phyloP scores from a whole-genome alignment of 1,140 invertebrate species.

The Zophobas morio region DNA sequence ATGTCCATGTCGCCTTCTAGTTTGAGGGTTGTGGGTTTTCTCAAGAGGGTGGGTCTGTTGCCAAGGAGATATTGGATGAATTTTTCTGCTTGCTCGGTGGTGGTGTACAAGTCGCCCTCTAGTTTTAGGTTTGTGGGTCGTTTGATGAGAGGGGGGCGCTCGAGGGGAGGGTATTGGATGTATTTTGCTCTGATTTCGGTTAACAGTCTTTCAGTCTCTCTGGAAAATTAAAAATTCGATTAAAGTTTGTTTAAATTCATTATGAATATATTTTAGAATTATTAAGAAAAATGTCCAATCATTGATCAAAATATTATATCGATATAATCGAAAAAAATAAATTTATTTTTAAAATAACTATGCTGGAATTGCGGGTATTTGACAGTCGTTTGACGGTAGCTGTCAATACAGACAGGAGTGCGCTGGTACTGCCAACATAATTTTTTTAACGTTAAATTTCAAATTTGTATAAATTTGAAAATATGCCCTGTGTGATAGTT shows the following conservation, averaged over 20 bases:
- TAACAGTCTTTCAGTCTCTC: slow-evolving; percentile 32
- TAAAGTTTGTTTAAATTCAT: not conserved
- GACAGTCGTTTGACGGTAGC: too few relatives aligned
- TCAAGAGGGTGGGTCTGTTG: slow-evolving; percentile 61
- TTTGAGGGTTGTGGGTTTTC: slow-evolving; percentile 62
- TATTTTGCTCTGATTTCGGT: slow-evolving; percentile 17
- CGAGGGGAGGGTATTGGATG: not conserved
- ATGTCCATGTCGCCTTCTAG: slow-evolving; percentile 70
- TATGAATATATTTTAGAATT: too few relatives aligned
- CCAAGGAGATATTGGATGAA: slow-evolving; percentile 70
- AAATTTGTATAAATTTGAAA: too few relatives aligned
- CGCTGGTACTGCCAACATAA: too few relatives aligned
- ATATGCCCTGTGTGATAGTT: too few relatives aligned
- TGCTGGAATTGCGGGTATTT: too few relatives aligned
- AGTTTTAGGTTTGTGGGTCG: slow-evolving; percentile 66
- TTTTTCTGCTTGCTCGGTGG: slow-evolving; percentile 71
- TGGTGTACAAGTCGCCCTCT: slow-evolving; percentile 69
- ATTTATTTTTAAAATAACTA: too few relatives aligned
- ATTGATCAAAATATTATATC: too few relatives aligned
- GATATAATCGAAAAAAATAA: too few relatives aligned
- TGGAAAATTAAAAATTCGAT: not conserved
- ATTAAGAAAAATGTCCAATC: too few relatives aligned
- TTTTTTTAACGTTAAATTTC: too few relatives aligned
- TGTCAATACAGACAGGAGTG: too few relatives aligned
- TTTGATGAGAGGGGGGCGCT: slow-evolving; percentile 14